Base-by-base conservation (phyloP, 2,113 vertebrate species). In the Anas platyrhynchos region DNA sequence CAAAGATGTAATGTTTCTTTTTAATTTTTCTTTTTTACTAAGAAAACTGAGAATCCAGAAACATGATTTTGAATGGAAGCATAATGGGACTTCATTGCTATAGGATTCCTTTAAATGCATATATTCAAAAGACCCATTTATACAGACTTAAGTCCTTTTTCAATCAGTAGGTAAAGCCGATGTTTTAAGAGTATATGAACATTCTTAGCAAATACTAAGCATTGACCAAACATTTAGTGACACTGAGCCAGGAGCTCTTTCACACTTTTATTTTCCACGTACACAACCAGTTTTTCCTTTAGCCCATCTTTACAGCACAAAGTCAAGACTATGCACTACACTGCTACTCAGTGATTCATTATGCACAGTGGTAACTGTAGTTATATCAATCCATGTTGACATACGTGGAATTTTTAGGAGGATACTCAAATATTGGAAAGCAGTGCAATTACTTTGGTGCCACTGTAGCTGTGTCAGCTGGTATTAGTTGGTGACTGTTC, bases 331-430 rank as follows among this genome's bases (percentile, higher is more conserved):
- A 2, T 16, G n/a, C 44, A 34, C 23, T 34, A 2, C 21, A 31
- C 44, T 66, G 59, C 41, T 56, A 4, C 63, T 80, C 46, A 20
- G 7, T 7, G 7, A 58, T 58, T n/a, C 18, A 44, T 34, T 62
- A 43, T 4, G 26, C 34, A 11, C 29, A 22, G 48, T 7, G 18
- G 14, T 26, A 38, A 11, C 38, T 54, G 8, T 38, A n/a, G 17
- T 36, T 29, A 3, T 6, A 21, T 9, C 1, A 5, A 69, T 75
- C 52, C 48, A 2, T 9, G 31, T 1, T 52, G 50, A 27, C 0
- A 1, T 9, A 11, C 20, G 5, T 56, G 11, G 62, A 73, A 46
- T 14, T 10, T 34, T 16, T 11, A 83, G 44, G 48, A 72, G 73
- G 54, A 21, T 31, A 17, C 23, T 65, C 38, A 66, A 43, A 7